Base-by-base conservation (phyloP, 2,888 invertebrate genomes). In the Pharmacophagus antenor region DNA sequence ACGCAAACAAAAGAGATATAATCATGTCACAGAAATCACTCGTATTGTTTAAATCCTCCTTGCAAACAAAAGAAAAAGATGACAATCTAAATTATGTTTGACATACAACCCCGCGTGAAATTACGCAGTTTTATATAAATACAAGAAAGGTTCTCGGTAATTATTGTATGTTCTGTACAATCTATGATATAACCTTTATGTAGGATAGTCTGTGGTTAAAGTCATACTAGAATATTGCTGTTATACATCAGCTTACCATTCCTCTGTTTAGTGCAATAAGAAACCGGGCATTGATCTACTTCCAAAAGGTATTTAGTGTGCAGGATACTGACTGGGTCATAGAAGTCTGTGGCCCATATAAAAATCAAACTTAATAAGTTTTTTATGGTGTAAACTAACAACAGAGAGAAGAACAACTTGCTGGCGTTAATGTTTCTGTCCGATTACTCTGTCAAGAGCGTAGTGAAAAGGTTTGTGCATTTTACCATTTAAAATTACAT, bases 41-140 rank as follows among this genome's bases (percentile, higher is more conserved):
- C 44, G 53, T 51, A 56, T 47, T 60, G 53, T 60, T 51, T 31
- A 51, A 55, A 27, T 55, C 25, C 42, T 55, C 22, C 31, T 31
- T 41, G 48, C 41, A 48, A 52, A 61, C 56, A 61, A 61, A 61
- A 61, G 61, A 56, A 61, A 25, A 17, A n/a, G 61, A 61, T 61
- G 27, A 53, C 8, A 21, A 53, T 61, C 61, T 61, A 42, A 61
- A 61, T 61, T 56, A 52, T 51, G 17, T 20, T 50, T 56, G 55
- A 50, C 55, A 52, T 41, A 61, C 46, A 51, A 56, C 44, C 50
- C 53, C 21, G 15, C 41, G 23, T 23, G 50, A 27, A 58, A 25
- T 21, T 23, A 48, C 37, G 48, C 41, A 41, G 22, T 7, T 6
- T 53, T 53, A 41, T 47, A 20, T 23, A 15, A n/a, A n/a, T n/a